Evolutionary conservation across 1,140 invertebrate genomes (phyloP), one percentile per base, ranked within the genome.

Genomic region (Drosophila lowei): DNA sequence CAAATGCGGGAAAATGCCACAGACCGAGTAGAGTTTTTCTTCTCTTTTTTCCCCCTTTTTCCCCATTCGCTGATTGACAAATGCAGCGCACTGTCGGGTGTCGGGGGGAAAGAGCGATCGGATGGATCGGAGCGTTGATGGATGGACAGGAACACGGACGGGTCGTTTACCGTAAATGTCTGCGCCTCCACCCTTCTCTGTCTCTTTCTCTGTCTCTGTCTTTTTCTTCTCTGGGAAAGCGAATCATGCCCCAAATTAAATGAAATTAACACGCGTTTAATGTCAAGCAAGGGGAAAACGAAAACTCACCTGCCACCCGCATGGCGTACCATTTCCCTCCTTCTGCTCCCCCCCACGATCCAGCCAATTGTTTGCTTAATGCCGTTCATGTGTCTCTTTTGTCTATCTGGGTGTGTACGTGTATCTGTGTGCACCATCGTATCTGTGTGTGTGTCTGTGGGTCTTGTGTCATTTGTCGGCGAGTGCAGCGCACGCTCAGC

Each of bases 261-360:
- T 88, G 70, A 85, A 85, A 85, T 85, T 85, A 85, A 85, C 81
- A 85, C 81, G 81, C 83, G 81, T 85, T 85, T 85, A 86, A 86
- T 85, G 80, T 85, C 80, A 86, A 70, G 55, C 80, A 54, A 66
- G 67, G 23, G 43, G 23, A 46, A 25, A 25, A 25, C 23, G 23
- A 25, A 25, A 67, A 67, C 64, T 81, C 81, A 86, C 81, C 81
- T 86, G 73, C 77, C 70, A 83, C 64, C 75, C 77, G 63, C 71
- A 49, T 23, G 23, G 58, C 44, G 46, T 13, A n/a, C 42, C 21
- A 42, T 23, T 15, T 34, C n/a, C 43, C 4, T 1, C 28, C 42
- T 13, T 11, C 9, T 43, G 13, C 5, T 47, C 15, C 21, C 47
- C 38, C 5, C 23, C 23, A 25, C 52, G 23, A 44, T 47, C 53